Conservation (phyloP, 1,140 invertebrate genomes). For the Nebria ingens region DNA sequence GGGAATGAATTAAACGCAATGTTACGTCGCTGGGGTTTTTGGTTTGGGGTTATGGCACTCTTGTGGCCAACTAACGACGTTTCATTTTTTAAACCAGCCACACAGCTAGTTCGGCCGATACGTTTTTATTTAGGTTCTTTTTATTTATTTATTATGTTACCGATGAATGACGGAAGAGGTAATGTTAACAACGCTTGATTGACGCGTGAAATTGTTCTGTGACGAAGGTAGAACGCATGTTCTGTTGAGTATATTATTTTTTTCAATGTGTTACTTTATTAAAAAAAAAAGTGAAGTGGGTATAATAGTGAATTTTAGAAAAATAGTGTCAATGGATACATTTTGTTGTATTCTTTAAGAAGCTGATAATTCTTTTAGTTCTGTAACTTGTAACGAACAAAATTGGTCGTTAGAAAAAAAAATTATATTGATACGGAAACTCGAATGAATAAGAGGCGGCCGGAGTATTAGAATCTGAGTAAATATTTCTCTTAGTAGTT, state of each 20-base stretch:
- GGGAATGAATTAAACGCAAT: constrained; percentile 4
- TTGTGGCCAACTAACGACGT: constrained; percentile 5
- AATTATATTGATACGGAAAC: no score
- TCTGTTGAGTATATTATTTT: constrained; percentile 5
- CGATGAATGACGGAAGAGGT: neutral
- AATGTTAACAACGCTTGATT: neutral
- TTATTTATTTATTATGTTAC: neutral
- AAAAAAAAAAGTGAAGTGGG: no score
- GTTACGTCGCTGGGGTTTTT: neutral
- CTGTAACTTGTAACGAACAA: no score
- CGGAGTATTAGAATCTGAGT: no score
- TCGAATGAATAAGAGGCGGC: no score
- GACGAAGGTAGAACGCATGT: constrained; percentile 7
- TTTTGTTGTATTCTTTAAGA: no score
- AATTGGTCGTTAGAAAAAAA: no score
- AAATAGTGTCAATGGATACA: no score
- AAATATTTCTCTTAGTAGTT: no score
- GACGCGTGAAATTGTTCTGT: constrained; percentile 5
- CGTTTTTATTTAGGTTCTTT: neutral
- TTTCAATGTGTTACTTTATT: no score
- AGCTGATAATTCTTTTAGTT: no score
- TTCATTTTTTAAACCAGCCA: neutral
- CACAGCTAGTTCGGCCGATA: neutral
- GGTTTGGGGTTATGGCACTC: neutral
- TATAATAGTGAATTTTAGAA: no score